Evolutionary conservation across 2,797 vertebrate species (phyloP), one percentile per base, ranked within the genome.

Genomic region (Myotis daubentonii): DNA sequence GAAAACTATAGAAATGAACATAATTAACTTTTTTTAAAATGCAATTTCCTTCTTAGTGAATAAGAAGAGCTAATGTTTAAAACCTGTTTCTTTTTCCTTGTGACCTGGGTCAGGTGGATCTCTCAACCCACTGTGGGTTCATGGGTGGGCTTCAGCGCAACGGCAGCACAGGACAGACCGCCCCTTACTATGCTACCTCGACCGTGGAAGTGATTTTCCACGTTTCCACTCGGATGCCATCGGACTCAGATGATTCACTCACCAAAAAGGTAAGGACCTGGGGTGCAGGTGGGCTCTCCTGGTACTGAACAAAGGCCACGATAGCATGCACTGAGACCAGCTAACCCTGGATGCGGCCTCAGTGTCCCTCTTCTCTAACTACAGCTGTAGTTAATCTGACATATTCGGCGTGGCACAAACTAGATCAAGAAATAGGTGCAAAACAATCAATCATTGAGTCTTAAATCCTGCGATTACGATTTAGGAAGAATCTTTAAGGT

Each of bases 191-290:
- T 0, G 99, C 99, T 98, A 99, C 99, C 98, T 99, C 99, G 55
- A 99, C 99, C 0, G 98, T 99, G 98, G 99, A 99, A 98, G 99
- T 99, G n/a, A 99, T 99, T 97, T 99, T 99, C 97, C 99, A 99
- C 0, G 99, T 99, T 87, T 99, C 99, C 75, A 99, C 99, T 0
- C 99, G 99, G 51, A 99, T 99, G 99, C 99, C 99, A 0, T 99
- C 99, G 0, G 98, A 99, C 97, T 99, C 99, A 0, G 99, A 99
- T 7, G 99, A 99, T 96, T 99, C 98, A 1, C 98, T 99, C 97
- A 99, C 99, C 97, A 99, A 99, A 99, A 99, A 99, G 99, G 99
- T 99, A 98, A 93, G 76, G 8, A 3, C 55, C 20, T 25, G 2
- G 3, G 71, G n/a, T 70, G 10, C 38, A 60, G 41, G 15, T 22